A percentile compares a stretch with the other conserved stretches of the same genome.
These are phyloP conservation scores for Pitta sordida DNA, from an alignment of 2,113 vertebrate species.

Conservation along the genomic window DNA sequence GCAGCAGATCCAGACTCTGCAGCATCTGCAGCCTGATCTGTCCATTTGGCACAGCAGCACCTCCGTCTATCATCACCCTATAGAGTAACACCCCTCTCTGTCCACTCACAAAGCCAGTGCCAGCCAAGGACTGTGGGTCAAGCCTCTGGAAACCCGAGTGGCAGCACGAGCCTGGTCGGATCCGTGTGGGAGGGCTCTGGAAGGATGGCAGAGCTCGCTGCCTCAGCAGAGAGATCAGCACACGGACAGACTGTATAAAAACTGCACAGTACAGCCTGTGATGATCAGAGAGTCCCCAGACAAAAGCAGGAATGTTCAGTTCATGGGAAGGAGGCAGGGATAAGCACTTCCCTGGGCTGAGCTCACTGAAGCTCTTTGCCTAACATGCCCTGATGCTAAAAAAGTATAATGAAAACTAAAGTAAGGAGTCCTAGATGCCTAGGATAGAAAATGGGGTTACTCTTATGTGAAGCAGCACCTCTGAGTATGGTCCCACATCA, in stretches of 20 bases:
- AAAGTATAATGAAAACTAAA: neutral
- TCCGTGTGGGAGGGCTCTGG: neutral
- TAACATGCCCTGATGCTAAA: neutral
- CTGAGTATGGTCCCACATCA: fast-evolving
- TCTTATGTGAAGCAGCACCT: neutral
- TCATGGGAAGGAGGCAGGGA: neutral
- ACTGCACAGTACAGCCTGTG: neutral
- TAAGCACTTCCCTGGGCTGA: neutral
- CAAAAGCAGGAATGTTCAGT: slow-evolving; percentile 21
- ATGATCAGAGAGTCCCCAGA: slow-evolving; percentile 22
- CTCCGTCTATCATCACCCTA: neutral
- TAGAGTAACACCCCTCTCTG: fast-evolving
- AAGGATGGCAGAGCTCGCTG: neutral
- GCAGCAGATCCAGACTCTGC: neutral
- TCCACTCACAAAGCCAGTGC: neutral
- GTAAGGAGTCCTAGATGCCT: neutral
- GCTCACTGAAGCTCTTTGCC: neutral
- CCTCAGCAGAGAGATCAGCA: neutral
- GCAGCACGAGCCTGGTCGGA: neutral
- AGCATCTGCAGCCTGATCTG: neutral
- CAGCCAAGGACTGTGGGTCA: neutral
- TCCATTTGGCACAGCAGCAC: fast-evolving
- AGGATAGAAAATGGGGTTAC: neutral
- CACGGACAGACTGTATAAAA: neutral
- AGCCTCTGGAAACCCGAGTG: neutral